phyloP scores from a whole-genome alignment of 1,140 invertebrate genomes.

The Pollicipes pollicipes region DNA sequence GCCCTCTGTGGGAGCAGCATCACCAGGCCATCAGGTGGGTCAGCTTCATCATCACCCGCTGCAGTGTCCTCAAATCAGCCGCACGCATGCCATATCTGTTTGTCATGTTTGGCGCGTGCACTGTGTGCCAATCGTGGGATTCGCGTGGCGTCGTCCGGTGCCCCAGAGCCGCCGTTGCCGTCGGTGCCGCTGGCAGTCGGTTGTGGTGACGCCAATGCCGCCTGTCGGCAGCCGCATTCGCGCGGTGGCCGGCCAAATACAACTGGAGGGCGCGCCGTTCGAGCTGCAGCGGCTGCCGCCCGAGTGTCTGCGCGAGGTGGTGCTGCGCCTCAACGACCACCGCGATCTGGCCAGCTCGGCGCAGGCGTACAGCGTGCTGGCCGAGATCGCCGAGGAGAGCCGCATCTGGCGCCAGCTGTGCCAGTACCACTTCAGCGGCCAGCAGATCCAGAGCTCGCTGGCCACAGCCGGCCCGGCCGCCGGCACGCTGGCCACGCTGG shows the following conservation, averaged over 20 bases:
- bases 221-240: too few relatives aligned
- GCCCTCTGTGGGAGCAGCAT: conserved; percentile 74
- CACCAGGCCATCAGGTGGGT: conserved; percentile 60
- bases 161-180: too few relatives aligned
- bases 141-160: too few relatives aligned
- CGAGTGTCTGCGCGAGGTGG: conserved; percentile 79
- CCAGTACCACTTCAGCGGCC: conserved; percentile 73
- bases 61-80: too few relatives aligned
- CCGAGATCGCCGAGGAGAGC: conserved; percentile 64
- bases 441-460: conserved; percentile 39
- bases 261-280: too few relatives aligned
- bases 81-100: too few relatives aligned
- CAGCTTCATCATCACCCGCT: too few relatives aligned
- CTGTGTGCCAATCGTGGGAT: too few relatives aligned
- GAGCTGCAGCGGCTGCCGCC: conserved; percentile 49
- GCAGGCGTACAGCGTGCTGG: conserved; percentile 50
- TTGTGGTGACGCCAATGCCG: too few relatives aligned
- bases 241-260: too few relatives aligned
- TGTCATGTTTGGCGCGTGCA: too few relatives aligned
- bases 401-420: conserved; percentile 81
- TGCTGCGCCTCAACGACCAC: conserved; percentile 76
- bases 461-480: conserved; percentile 25
- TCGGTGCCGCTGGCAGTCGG: too few relatives aligned
- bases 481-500: conserved; percentile 6
- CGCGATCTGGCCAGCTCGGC: conserved; percentile 58